Percentiles rank a stretch among this genome's conserved stretches.
phyloP scores from a whole-genome alignment of 2,888 invertebrate species.

The Corythucha ciliata region DNA sequence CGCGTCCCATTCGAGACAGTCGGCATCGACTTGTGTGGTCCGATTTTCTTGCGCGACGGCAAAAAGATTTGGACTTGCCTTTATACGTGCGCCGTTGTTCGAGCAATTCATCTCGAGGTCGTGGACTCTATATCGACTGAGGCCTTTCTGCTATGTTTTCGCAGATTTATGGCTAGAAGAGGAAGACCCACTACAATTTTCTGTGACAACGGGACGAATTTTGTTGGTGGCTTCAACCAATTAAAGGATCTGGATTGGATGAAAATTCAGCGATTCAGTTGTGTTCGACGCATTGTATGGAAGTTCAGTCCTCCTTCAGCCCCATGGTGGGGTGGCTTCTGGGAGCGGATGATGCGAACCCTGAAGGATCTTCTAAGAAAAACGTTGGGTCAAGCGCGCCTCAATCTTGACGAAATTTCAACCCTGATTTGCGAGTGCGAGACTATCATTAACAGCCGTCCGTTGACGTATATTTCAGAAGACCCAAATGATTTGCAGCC shows the following conservation, averaged over 20 bases:
- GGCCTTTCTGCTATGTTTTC: constrained; percentile 1
- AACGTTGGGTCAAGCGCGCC: constrained; percentile 3
- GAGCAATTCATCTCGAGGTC: constrained; percentile 7
- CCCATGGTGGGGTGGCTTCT: constrained; percentile 43
- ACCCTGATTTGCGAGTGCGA: constrained; percentile 17
- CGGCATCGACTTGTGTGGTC: constrained; percentile 9
- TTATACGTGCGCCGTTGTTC: constrained; percentile 5
- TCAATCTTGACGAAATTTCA: constrained; percentile 3
- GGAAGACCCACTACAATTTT: constrained; percentile 23
- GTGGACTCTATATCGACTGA: constrained; percentile 9
- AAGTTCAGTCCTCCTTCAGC: constrained; percentile 41
- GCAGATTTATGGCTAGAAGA: constrained; percentile 15
- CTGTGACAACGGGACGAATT: constrained; percentile 37
- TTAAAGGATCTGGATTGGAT: constrained; percentile 46
- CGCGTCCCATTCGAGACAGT: background rate
- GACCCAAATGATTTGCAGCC: constrained; percentile 28
- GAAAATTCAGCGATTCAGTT: background rate
- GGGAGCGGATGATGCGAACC: constrained; percentile 27
- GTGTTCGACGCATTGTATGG: constrained; percentile 34
- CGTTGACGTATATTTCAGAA: background rate
- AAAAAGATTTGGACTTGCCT: constrained; percentile 12
- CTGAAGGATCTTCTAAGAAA: constrained; percentile 4
- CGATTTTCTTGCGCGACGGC: background rate
- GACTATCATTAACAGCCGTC: constrained; percentile 1
- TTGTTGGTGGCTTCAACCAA: constrained; percentile 38